phyloP scores from a whole-genome alignment of 2,113 vertebrate species.

The Malurus alboscapulatus region DNA sequence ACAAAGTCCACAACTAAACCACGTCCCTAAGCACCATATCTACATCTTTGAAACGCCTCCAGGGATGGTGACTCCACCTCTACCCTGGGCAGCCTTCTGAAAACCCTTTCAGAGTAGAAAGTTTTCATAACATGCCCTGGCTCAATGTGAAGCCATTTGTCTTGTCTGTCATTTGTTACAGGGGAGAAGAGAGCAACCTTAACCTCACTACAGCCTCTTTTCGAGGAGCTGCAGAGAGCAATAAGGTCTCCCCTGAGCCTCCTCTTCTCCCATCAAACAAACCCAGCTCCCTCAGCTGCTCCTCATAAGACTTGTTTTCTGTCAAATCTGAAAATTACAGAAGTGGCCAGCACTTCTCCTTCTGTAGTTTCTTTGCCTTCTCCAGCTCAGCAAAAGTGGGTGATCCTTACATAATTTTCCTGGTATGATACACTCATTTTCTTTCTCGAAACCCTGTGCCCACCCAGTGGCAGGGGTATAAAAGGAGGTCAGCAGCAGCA shows the following conservation, averaged over 20 bases:
- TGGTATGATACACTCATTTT: not conserved
- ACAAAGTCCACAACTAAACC: not conserved
- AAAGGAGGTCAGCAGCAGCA: not conserved
- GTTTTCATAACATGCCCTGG: not conserved
- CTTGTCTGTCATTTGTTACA: not conserved
- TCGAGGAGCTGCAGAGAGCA: not conserved
- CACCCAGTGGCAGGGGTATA: rapidly evolving
- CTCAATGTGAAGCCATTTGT: not conserved
- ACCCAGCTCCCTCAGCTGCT: not conserved
- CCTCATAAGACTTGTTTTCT: not conserved
- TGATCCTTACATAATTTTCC: not conserved
- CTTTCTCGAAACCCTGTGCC: not conserved
- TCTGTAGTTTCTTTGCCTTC: not conserved
- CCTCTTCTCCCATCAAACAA: not conserved
- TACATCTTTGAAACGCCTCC: not conserved
- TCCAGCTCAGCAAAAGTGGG: not conserved
- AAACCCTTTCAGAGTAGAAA: not conserved
- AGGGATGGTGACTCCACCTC: not conserved
- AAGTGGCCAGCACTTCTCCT: not conserved
- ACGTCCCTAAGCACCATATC: not conserved
- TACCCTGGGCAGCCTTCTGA: not conserved
- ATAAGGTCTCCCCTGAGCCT: not conserved
- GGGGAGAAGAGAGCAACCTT: not conserved
- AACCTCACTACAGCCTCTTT: not conserved
- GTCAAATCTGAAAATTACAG: not conserved